Evolutionary conservation across 2,888 invertebrate species (phyloP).

Genomic region (Malthinus flaveolus): DNA sequence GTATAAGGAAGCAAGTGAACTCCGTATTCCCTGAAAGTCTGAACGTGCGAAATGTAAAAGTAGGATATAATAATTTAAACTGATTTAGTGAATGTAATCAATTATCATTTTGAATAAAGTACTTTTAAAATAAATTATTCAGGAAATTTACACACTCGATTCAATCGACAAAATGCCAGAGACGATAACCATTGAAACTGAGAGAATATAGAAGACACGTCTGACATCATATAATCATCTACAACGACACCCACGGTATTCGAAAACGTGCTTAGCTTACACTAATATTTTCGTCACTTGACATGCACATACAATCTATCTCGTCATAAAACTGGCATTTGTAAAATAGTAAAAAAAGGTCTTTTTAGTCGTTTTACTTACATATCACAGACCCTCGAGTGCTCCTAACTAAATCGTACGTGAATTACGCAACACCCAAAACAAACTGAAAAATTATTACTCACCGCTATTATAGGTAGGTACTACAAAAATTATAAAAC

Average conservation of each 20-base stretch:
- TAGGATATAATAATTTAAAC: not conserved
- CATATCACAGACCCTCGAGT: not conserved
- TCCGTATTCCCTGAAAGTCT: not conserved
- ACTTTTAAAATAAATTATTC: constrained; percentile 17
- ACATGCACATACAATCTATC: constrained; percentile 22
- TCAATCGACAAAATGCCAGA: constrained; percentile 17
- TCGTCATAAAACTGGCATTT: constrained; percentile 13
- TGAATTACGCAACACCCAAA: too few species aligned
- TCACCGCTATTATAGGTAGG: too few species aligned
- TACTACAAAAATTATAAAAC: too few species aligned
- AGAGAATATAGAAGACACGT: constrained; percentile 14
- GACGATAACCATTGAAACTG: constrained; percentile 16
- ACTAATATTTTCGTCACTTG: constrained; percentile 14
- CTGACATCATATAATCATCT: constrained; percentile 20
- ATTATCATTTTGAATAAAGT: constrained; percentile 9
- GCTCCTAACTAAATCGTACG: not conserved
- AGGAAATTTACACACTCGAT: constrained; percentile 19
- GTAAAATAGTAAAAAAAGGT: constrained; percentile 4
- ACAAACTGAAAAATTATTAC: too few species aligned
- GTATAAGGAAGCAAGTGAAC: not conserved
- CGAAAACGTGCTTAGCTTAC: constrained; percentile 18
- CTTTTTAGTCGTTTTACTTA: not conserved
- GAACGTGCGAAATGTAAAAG: too few species aligned
- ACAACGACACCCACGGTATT: constrained; percentile 12
- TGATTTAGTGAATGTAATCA: constrained; percentile 10